Base-by-base conservation (phyloP, 2,888 invertebrate genomes). In the Meliscaeva auricollis region DNA sequence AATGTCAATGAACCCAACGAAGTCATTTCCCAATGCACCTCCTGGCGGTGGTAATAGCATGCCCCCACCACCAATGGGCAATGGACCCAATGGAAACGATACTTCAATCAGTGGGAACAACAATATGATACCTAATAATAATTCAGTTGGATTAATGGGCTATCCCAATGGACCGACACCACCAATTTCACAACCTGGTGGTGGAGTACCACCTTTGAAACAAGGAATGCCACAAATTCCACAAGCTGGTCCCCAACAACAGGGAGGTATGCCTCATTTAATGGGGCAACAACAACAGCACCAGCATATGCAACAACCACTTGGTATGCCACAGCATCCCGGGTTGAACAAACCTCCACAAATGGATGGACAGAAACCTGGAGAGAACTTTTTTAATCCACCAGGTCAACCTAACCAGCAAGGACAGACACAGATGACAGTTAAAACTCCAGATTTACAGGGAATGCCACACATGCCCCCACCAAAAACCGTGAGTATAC, bases 391-490 rank as follows among this genome's bases (percentile, higher is more conserved):
- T 1, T 77, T 81, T 60, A 77, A 69, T n/a, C 69, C 81, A 58
- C 48, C 64, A 32, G 74, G 87, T 9, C 91, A 91, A 78, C 88
- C 89, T 64, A 88, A 89, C 22, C 76, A 89, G 13, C 88, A 89
- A 52, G 89, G 89, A 6, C 87, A 87, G 0, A 89, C 89, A 73
- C 91, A 91, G 88, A 91, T 91, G 91, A 89, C 89, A 30, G 84
- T 91, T 6, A 91, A 90, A 60, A 91, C 90, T 64, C 89, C 89
- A 48, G 90, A 82, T 62, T 84, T 91, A 76, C 89, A 90, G 64
- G 93, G 87, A 5, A 87, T 91, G 87, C 92, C 92, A 8, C 91
- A 92, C 60, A 91, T 91, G 91, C 92, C 91, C 17, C 90, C 91
- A 62, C 89, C 89, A 26, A 90, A 89, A 64, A 20, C 89, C 26